Evolutionary conservation across 1,140 invertebrate species (phyloP).

Genomic region (Temnothorax curvispinosus): DNA sequence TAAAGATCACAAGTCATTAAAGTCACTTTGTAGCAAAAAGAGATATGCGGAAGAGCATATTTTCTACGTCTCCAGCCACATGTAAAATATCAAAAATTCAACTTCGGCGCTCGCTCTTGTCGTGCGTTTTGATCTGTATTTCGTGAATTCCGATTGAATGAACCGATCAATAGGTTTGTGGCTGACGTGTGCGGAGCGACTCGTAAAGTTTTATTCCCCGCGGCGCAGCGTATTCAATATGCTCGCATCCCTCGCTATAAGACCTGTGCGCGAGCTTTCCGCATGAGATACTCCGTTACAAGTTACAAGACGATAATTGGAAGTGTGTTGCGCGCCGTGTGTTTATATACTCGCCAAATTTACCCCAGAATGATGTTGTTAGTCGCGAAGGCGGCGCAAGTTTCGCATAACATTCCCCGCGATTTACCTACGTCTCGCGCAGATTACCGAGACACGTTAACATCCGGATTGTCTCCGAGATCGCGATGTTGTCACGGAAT

Average conservation of each 20-base stretch:
- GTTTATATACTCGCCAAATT: not conserved
- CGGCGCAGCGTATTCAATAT: not conserved
- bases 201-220: constrained; percentile 49
- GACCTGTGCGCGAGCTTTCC: not conserved
- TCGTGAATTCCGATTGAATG: constrained; percentile 65
- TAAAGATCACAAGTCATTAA: not conserved
- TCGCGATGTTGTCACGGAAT: constrained; percentile 26
- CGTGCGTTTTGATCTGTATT: constrained; percentile 29
- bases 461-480: not conserved
- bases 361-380: not conserved
- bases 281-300: not conserved
- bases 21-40: not conserved
- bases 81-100: constrained; percentile 41
- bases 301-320: constrained; percentile 24
- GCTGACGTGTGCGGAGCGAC: constrained; percentile 23
- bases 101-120: not conserved
- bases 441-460: constrained; percentile 41
- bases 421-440: not conserved
- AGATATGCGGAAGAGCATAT: not conserved
- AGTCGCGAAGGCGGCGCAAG: constrained; percentile 14
- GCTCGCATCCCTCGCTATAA: not conserved
- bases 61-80: not conserved
- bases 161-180: constrained; percentile 55
- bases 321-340: not conserved
- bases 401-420: constrained; percentile 40